Conservation (phyloP, 2,797 vertebrate genomes). For the Esox masquinongy region DNA sequence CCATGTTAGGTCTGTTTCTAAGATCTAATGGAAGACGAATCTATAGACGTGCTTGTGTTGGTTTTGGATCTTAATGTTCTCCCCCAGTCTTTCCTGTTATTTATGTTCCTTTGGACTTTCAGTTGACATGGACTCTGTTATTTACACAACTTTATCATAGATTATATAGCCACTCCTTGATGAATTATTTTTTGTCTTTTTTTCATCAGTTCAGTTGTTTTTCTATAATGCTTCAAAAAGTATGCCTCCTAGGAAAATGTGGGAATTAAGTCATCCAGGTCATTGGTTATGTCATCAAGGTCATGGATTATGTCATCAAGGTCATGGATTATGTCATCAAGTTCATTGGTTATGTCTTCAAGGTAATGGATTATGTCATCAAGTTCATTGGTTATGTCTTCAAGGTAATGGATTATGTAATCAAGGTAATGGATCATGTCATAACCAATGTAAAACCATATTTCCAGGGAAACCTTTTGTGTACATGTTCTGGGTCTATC, state of each 20-base stretch:
- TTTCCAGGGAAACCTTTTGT: not conserved
- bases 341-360: too few species aligned
- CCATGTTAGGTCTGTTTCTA: not conserved
- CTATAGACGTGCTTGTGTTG: not conserved
- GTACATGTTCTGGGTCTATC: not conserved
- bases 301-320: too few species aligned
- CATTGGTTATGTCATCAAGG: too few species aligned
- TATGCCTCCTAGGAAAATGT: too few species aligned
- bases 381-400: too few species aligned
- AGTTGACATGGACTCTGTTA: not conserved
- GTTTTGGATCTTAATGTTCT: not conserved
- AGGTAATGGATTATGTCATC: too few species aligned
- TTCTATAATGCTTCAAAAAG: too few species aligned
- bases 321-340: too few species aligned
- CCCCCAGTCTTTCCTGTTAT: conserved; percentile 5
- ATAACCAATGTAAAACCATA: not conserved
- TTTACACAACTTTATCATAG: not conserved
- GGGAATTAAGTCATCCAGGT: too few species aligned
- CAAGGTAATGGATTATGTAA: not conserved
- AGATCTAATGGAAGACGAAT: not conserved
- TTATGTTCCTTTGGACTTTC: not conserved
- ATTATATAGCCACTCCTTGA: not conserved
- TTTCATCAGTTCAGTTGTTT: not conserved
- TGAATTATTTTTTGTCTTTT: conserved; percentile 6
- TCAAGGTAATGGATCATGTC: not conserved